These are phyloP conservation scores for Trematomus bernacchii DNA, from an alignment of 2,797 vertebrate species.

Conservation along the genomic window DNA sequence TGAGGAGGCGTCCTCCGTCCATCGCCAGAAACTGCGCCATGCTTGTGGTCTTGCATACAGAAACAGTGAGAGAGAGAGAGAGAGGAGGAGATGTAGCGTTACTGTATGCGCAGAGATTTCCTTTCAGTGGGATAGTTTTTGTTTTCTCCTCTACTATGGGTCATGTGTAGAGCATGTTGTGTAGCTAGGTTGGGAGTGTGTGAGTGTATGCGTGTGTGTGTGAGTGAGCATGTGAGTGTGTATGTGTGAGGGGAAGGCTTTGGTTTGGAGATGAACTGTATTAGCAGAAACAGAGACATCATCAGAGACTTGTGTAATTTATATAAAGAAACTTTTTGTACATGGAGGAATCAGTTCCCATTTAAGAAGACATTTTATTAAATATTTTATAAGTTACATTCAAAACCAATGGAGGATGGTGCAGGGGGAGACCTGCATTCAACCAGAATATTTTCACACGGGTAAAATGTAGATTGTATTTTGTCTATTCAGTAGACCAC, in stretches of 20 bases:
- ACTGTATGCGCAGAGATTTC: conserved; percentile 86
- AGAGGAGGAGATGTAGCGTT: conserved; percentile 67
- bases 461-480: conserved; percentile 3
- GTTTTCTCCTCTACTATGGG: conserved; percentile 87
- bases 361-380: conserved; percentile 84
- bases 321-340: conserved; percentile 83
- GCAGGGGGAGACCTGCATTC: conserved; percentile 49
- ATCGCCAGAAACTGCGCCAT: conserved; percentile 87
- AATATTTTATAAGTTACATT: conserved; percentile 85
- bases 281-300: conserved; percentile 56
- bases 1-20: conserved; percentile 44
- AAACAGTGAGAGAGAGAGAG: conserved; percentile 67
- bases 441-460: conserved; percentile 66
- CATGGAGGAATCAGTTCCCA: conserved; percentile 77
- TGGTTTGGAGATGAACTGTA: conserved; percentile 78
- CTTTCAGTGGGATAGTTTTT: conserved; percentile 59
- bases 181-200: conserved; percentile 76
- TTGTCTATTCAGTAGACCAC: conserved; percentile 11
- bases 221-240: conserved; percentile 49
- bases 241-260: conserved; percentile 31
- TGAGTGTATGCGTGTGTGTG: conserved; percentile 17
- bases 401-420: conserved; percentile 53
- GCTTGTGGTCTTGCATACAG: conserved; percentile 81
- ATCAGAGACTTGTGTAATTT: conserved; percentile 85
- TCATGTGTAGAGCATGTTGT: conserved; percentile 92